phyloP scores from a whole-genome alignment of 2,797 vertebrate genomes.

The Phoeniculus purpureus region DNA sequence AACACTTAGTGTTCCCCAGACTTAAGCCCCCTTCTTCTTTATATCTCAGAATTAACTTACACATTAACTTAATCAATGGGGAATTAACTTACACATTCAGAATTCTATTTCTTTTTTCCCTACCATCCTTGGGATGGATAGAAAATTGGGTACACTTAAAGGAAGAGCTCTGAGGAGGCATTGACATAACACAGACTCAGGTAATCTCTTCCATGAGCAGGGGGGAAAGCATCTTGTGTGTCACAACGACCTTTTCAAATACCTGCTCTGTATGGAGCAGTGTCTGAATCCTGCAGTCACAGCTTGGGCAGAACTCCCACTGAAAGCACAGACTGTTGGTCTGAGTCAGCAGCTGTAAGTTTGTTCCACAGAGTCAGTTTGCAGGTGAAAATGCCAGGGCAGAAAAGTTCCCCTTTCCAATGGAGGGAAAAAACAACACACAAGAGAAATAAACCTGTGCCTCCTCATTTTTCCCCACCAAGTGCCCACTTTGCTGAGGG shows the following conservation, averaged over 20 bases:
- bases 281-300: slow-evolving; percentile 7
- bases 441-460: not conserved
- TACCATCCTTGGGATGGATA: not conserved
- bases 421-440: not conserved
- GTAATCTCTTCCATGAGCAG: not conserved
- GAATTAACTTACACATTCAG: not conserved
- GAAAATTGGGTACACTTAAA: not conserved
- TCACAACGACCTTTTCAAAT: not conserved
- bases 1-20: not conserved
- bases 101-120: not conserved
- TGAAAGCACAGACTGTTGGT: not conserved
- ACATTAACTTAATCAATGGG: not conserved
- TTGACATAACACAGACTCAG: not conserved
- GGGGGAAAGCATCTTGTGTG: not conserved
- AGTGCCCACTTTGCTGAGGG: not conserved
- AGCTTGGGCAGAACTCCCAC: not conserved
- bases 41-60: no score
- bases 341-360: slow-evolving; percentile 31
- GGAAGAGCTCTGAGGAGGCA: not conserved
- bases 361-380: slow-evolving; percentile 17
- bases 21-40: not conserved
- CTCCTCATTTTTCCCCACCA: slow-evolving; percentile 12
- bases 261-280: not conserved
- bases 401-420: slow-evolving; percentile 37
- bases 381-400: not conserved